Conservation (phyloP, 2,797 vertebrate species). For the Chelmon rostratus region DNA sequence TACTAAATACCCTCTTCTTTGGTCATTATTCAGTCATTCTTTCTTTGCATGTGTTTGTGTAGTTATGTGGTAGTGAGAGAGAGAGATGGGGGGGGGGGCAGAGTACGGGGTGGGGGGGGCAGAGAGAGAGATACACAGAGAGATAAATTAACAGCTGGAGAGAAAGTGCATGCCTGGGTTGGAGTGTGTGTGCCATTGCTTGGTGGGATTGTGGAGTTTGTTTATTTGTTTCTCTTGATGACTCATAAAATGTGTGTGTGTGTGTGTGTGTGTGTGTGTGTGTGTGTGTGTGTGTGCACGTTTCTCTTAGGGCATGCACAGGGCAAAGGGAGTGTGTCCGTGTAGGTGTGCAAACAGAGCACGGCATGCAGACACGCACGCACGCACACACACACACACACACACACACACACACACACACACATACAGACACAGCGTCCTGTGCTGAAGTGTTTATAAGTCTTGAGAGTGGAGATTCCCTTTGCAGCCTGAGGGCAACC, state of each 20-base stretch:
- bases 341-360: constrained; percentile 68
- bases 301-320: constrained; percentile 54
- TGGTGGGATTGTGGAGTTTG: constrained; percentile 47
- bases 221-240: constrained; percentile 72
- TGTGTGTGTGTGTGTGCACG: constrained; percentile 28
- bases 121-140: constrained; percentile 6
- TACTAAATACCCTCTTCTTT: not conserved
- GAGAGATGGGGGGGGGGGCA: constrained; percentile 5
- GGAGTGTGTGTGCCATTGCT: constrained; percentile 28
- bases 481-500: constrained; percentile 51
- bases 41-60: not conserved
- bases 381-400: constrained; percentile 25
- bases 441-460: constrained; percentile 68
- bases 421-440: constrained; percentile 1
- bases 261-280: constrained; percentile 24
- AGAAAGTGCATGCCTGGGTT: constrained; percentile 38
- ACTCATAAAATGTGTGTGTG: constrained; percentile 53
- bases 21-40: not conserved
- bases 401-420: constrained; percentile 17
- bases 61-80: not conserved
- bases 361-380: constrained; percentile 2
- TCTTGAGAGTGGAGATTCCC: constrained; percentile 62
- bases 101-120: no score
- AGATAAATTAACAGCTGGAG: constrained; percentile 39
- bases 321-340: constrained; percentile 66